Evolutionary conservation across 2,113 vertebrate species (phyloP).

Genomic region (Recurvirostra avosetta): DNA sequence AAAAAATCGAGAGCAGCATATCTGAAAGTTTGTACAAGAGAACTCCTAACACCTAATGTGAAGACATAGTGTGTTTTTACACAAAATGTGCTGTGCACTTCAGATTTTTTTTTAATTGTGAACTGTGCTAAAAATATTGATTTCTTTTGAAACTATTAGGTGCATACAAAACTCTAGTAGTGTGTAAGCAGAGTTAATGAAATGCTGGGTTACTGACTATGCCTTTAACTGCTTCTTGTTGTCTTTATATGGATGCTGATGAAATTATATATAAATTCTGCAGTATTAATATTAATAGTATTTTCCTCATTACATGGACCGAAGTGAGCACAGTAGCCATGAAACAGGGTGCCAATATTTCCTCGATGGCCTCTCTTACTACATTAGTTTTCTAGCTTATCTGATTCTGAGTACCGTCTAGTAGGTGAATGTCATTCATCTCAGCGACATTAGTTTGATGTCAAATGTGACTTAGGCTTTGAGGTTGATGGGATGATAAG

Average conservation of each 20-base stretch:
- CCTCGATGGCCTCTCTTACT: not conserved
- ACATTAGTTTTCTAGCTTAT: not conserved
- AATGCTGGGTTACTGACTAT: not conserved
- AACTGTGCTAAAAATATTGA: not conserved
- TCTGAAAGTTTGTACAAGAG: not conserved
- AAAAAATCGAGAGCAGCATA: not conserved
- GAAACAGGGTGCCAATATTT: not conserved
- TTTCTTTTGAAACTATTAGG: not conserved
- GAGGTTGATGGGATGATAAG: conserved; percentile 59
- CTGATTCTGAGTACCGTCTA: not conserved
- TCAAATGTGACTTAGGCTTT: conserved; percentile 35
- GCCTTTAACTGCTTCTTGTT: not conserved
- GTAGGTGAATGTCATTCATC: conserved; percentile 7
- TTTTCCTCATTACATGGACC: not conserved
- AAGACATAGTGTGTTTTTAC: not conserved
- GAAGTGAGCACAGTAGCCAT: not conserved
- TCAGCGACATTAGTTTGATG: not conserved
- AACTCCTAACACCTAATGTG: not conserved
- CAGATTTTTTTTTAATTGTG: not conserved
- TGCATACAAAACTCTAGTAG: not conserved
- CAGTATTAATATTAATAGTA: not conserved
- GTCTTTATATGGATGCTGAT: not conserved
- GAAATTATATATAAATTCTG: not conserved
- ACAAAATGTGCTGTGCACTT: not conserved
- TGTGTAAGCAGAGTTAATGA: not conserved